Evolutionary conservation across 1,140 invertebrate genomes (phyloP), one percentile per base, ranked within the genome.

Genomic region (Trachelipus rathkii): DNA sequence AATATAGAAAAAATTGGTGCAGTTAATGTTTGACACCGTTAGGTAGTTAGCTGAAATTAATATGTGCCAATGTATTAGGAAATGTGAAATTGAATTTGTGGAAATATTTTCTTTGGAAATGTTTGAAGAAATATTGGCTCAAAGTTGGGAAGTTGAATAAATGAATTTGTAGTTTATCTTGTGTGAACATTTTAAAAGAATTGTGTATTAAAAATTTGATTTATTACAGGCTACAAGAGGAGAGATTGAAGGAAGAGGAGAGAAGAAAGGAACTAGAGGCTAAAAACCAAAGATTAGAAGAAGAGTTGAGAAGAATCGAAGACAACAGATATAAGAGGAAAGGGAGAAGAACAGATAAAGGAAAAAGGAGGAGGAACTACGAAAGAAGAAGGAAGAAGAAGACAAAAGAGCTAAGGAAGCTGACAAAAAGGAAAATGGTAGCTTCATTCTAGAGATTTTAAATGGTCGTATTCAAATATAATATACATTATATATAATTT

Each of bases 221-320:
- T 70, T 60, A 8, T 60, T 70, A 21, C 24, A 21, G 19, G 19
- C 24, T 70, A 13, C 68, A 70, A 21, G 68, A 70, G 23, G 70
- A 73, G 74, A 74, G 43, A 72, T 79, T 76, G 78, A 82, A 78
- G 24, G 78, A 44, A 46, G 45, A 15, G 68, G 72, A 45, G 43
- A 43, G 11, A 21, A 73, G 19, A 11, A 44, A 66, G 50, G 15
- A 44, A 15, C 43, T n/a, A 72, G 44, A 71, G 69, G 44, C 11
- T 10, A 44, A 24, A 15, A 11, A 50, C 21, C 23, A 80, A 60
- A 44, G 53, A 66, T 43, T 67, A 73, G 45, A 44, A 53, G 53
- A 43, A 71, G n/a, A 68, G 44, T 21, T 43, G 33, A 69, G 74
- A 21, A 24, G 44, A 4, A 21, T 71, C 11, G 3, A 80, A 21